Percentiles rank a stretch among this genome's conserved stretches.
Evolutionary conservation across 1,140 invertebrate genomes (phyloP).

Genomic region (Olivierus martensii): DNA sequence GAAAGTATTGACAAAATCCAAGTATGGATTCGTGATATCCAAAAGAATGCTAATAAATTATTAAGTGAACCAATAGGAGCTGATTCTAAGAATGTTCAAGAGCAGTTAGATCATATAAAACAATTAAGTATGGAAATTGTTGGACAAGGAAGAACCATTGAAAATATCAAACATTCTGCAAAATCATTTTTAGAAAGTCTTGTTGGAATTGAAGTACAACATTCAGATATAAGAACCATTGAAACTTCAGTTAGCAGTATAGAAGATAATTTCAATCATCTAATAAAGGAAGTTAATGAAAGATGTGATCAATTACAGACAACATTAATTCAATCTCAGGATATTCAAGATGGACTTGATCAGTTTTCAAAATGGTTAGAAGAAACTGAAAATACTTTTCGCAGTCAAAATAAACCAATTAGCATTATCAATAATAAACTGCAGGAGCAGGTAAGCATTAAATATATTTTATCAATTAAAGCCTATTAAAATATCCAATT

Average conservation of each 20-base stretch:
- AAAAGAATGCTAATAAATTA: conserved; percentile 55
- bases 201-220: conserved; percentile 41
- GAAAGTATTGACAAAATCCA: conserved; percentile 69
- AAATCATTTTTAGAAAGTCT: conserved; percentile 54
- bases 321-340: conserved; percentile 80
- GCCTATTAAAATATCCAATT: too few relatives aligned
- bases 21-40: conserved; percentile 64
- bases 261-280: conserved; percentile 56
- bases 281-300: conserved; percentile 54
- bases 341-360: conserved; percentile 80
- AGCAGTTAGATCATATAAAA: conserved; percentile 71
- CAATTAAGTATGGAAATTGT: conserved; percentile 72
- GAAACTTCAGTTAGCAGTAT: conserved; percentile 62
- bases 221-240: conserved; percentile 55
- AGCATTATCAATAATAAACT: conserved; percentile 75
- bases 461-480: too few relatives aligned
- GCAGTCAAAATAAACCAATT: conserved; percentile 57
- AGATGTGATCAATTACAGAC: conserved; percentile 74
- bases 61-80: conserved; percentile 67
- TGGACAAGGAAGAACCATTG: conserved; percentile 65
- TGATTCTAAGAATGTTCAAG: conserved; percentile 71
- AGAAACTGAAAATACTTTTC: conserved; percentile 58
- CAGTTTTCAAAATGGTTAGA: conserved; percentile 69
- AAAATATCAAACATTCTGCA: conserved; percentile 56
- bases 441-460: conserved; percentile 52